Conservation (phyloP, 2,113 vertebrate genomes). For the Alouatta palliata region DNA sequence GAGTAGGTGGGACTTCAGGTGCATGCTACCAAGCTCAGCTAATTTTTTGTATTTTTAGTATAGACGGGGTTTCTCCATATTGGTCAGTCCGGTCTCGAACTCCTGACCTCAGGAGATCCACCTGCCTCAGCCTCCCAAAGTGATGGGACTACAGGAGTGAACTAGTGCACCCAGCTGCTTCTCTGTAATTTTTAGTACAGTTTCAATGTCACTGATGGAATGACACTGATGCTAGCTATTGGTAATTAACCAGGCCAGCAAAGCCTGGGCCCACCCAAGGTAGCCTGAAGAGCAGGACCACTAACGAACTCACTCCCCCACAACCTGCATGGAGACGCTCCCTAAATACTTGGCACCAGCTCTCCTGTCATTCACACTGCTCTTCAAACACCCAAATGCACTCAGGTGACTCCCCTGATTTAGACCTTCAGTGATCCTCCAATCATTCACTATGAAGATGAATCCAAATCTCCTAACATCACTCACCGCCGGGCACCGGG, state of each 20-base stretch:
- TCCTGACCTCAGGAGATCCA: too few species aligned
- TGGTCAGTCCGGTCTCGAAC: too few species aligned
- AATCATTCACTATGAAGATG: neutral
- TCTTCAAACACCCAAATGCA: neutral
- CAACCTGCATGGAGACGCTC: neutral
- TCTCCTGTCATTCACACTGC: neutral
- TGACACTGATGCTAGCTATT: neutral
- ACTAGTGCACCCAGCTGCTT: neutral
- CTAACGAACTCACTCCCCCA: neutral
- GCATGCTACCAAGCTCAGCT: too few species aligned
- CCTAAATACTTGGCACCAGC: neutral
- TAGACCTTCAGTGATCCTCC: neutral
- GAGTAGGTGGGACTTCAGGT: too few species aligned
- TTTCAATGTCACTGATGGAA: neutral
- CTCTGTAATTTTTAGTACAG: neutral
- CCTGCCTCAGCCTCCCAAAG: too few species aligned
- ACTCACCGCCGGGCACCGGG: neutral
- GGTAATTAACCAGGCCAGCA: neutral
- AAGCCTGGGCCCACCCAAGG: neutral
- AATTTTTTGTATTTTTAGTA: too few species aligned
- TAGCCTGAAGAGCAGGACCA: rapidly evolving
- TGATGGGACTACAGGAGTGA: too few species aligned
- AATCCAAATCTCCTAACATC: neutral
- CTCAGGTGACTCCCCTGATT: neutral
- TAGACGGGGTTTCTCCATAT: too few species aligned